Evolutionary conservation across 1,140 invertebrate genomes (phyloP).

Genomic region (Sogatella furcifera): DNA sequence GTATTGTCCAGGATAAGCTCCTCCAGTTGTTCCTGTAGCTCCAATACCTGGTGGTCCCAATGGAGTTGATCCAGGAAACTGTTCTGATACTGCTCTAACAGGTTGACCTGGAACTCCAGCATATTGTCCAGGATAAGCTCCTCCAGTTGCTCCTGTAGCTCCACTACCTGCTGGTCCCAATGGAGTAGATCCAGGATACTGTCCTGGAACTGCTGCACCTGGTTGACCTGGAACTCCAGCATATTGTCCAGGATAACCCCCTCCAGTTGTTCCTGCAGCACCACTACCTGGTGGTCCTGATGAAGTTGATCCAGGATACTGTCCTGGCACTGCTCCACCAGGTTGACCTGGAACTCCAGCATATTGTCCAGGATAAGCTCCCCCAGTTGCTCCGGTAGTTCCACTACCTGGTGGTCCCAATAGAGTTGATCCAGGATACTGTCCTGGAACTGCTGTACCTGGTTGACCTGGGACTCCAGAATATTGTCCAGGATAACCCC

Average conservation of each 20-base stretch:
- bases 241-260: constrained; percentile 5
- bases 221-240: constrained; percentile 9
- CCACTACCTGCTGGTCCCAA: neutral
- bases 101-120: constrained; percentile 5
- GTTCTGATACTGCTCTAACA: neutral
- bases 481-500: too few relatives aligned
- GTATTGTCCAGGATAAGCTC: constrained; percentile 17
- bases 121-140: neutral
- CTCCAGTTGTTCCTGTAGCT: constrained; percentile 1
- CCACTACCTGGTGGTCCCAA: too few relatives aligned
- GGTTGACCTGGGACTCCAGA: too few relatives aligned
- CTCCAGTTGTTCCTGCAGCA: constrained; percentile 12
- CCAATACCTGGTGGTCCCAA: constrained; percentile 2
- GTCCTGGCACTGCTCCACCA: neutral
- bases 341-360: too few relatives aligned
- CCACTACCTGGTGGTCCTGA: neutral
- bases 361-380: too few relatives aligned
- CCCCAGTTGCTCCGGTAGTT: too few relatives aligned
- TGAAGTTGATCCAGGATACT: constrained; percentile 7
- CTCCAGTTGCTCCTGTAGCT: neutral
- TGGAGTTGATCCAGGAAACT: constrained; percentile 5
- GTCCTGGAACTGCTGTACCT: too few relatives aligned
- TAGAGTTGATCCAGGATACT: too few relatives aligned
- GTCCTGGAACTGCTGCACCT: constrained; percentile 1
- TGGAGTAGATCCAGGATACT: constrained; percentile 9